Conservation (phyloP, 1,140 invertebrate genomes). For the Oreohelix idahoensis region DNA sequence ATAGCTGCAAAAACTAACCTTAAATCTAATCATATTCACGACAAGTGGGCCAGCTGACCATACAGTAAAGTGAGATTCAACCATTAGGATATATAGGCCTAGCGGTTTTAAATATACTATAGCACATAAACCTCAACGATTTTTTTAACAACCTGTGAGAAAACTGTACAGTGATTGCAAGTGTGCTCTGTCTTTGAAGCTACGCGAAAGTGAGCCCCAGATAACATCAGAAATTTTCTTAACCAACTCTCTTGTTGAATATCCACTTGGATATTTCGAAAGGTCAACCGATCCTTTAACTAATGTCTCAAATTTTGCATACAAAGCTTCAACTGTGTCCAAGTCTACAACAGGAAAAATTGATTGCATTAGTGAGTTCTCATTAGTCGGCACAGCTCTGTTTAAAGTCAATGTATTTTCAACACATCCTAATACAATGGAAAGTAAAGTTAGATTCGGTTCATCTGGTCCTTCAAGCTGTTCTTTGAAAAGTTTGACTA, state of each 20-base stretch:
- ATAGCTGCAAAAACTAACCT: too few relatives aligned
- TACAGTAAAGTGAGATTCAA: too few relatives aligned
- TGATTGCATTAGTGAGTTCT: constrained; percentile 57
- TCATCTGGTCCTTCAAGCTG: constrained; percentile 83
- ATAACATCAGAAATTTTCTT: constrained; percentile 95
- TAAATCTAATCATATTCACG: too few relatives aligned
- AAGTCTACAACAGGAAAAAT: constrained; percentile 80
- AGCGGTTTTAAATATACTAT: too few relatives aligned
- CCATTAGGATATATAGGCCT: too few relatives aligned
- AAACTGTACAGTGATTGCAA: constrained; percentile 95
- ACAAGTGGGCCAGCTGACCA: too few relatives aligned
- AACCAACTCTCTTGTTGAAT: constrained; percentile 87
- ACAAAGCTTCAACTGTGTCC: constrained; percentile 82
- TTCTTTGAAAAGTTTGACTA: constrained; percentile 85
- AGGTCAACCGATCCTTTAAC: constrained; percentile 85
- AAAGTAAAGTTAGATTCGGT: constrained; percentile 91
- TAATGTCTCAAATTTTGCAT: constrained; percentile 85
- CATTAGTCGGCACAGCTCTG: constrained; percentile 67
- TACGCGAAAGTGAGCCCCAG: constrained; percentile 93
- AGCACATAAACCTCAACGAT: too few relatives aligned
- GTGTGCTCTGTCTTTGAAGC: constrained; percentile 95
- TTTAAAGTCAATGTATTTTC: constrained; percentile 92
- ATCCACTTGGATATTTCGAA: constrained; percentile 75
- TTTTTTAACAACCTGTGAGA: constrained; percentile 79
- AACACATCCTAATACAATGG: constrained; percentile 90